Percentiles rank a stretch among this genome's conserved stretches.
phyloP scores from a whole-genome alignment of 2,888 invertebrate species.

The Tetranychus piercei region DNA sequence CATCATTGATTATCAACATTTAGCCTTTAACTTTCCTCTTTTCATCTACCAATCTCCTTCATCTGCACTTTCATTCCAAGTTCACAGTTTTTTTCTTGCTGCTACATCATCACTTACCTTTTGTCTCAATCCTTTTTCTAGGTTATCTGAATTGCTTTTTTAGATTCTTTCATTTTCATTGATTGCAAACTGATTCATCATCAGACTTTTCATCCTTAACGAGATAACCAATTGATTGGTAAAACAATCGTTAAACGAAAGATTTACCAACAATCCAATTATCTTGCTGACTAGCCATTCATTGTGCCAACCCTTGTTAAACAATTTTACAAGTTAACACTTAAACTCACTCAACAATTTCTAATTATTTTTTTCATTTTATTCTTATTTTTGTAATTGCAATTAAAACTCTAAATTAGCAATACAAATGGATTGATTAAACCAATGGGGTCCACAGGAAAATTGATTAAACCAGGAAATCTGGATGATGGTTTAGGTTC shows the following conservation, averaged over 20 bases:
- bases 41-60: neutral
- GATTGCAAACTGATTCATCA: too few species aligned
- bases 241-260: too few species aligned
- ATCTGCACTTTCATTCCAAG: neutral
- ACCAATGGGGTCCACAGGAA: neutral
- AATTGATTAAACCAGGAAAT: neutral
- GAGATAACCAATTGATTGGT: too few species aligned
- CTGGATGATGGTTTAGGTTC: neutral
- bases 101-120: neutral
- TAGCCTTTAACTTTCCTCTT: neutral
- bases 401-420: neutral
- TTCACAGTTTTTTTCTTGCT: neutral
- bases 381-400: neutral
- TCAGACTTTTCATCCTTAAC: too few species aligned
- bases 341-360: neutral
- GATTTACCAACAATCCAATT: neutral
- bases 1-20: neutral
- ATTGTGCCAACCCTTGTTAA: too few species aligned
- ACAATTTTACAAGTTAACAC: neutral
- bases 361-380: neutral
- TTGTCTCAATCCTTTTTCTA: neutral
- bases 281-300: neutral
- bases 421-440: neutral
- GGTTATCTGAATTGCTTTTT: neutral
- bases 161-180: neutral